A percentile compares a stretch with the other conserved stretches of the same genome.
Evolutionary conservation across 2,113 vertebrate genomes (phyloP).

Genomic region (Istiophorus platypterus): DNA sequence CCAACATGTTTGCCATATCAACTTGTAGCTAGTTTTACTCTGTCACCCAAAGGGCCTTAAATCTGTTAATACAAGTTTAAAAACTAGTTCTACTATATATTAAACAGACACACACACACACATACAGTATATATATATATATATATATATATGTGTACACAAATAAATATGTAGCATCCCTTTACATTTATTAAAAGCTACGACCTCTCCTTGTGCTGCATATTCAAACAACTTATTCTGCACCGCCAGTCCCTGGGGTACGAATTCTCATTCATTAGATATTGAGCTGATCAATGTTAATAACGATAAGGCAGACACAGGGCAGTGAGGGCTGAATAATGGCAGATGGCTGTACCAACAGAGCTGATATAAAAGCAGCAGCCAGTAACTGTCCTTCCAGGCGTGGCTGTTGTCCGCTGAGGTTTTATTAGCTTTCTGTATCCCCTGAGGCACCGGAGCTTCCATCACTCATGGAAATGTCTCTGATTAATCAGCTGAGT

Average conservation of each 20-base stretch:
- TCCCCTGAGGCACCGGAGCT: slow-evolving; percentile 41
- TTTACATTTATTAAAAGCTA: slow-evolving; percentile 2
- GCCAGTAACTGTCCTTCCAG: slow-evolving; percentile 54
- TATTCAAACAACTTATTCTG: slow-evolving; percentile 34
- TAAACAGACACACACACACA: neutral
- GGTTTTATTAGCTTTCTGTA: slow-evolving; percentile 72
- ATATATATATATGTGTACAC: too few species aligned
- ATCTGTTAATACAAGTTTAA: neutral
- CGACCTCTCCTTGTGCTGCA: slow-evolving; percentile 1
- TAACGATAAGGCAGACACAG: slow-evolving; percentile 47
- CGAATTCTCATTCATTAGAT: slow-evolving; percentile 44
- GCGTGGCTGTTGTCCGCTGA: slow-evolving; percentile 50
- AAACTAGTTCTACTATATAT: neutral
- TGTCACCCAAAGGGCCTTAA: neutral
- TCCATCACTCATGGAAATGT: slow-evolving; percentile 78
- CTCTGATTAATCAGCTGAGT: slow-evolving; percentile 81
- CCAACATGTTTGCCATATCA: neutral
- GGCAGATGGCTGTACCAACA: slow-evolving; percentile 41
- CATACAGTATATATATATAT: neutral
- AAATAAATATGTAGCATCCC: neutral
- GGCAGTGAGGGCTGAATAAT: slow-evolving; percentile 46
- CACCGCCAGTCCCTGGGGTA: slow-evolving; percentile 4
- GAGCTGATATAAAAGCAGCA: slow-evolving; percentile 42
- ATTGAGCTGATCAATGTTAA: slow-evolving; percentile 67
- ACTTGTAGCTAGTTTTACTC: neutral